Evolutionary conservation across 2,113 vertebrate species (phyloP).

Genomic region (Dipodomys spectabilis): DNA sequence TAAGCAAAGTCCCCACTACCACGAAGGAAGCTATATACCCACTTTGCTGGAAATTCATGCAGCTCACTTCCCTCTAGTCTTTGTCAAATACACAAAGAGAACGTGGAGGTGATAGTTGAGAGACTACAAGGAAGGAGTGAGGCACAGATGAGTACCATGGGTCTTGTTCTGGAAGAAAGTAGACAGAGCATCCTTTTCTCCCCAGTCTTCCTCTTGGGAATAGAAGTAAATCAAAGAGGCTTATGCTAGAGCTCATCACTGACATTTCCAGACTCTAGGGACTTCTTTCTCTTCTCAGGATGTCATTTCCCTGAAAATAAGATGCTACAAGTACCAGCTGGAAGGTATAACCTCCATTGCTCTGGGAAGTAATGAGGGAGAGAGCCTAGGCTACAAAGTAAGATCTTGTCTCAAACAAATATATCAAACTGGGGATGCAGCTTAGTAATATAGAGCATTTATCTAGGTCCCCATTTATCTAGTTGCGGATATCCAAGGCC

Average conservation of each 20-base stretch:
- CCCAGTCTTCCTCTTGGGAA: not conserved
- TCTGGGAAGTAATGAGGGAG: not conserved
- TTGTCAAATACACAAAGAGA: not conserved
- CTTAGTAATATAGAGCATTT: too few species aligned
- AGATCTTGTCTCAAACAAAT: too few species aligned
- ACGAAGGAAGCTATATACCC: not conserved
- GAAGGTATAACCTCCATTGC: not conserved
- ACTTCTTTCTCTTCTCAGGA: conserved; percentile 27
- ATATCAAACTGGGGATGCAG: too few species aligned
- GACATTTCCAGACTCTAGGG: not conserved
- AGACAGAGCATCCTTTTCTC: not conserved
- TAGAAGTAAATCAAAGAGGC: conserved; percentile 31
- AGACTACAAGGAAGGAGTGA: not conserved
- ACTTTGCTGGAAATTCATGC: conserved; percentile 9
- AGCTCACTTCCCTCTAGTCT: not conserved
- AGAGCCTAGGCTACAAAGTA: not conserved
- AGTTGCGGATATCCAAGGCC: too few species aligned
- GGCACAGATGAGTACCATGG: not conserved
- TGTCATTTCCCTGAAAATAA: not conserved
- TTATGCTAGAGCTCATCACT: not conserved
- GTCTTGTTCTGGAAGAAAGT: conserved; percentile 9
- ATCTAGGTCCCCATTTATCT: too few species aligned
- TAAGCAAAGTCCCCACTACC: not conserved
- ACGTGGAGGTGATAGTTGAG: not conserved
- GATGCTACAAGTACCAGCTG: not conserved